Conservation (phyloP, 2,888 invertebrate genomes). For the Clunio marinus region DNA sequence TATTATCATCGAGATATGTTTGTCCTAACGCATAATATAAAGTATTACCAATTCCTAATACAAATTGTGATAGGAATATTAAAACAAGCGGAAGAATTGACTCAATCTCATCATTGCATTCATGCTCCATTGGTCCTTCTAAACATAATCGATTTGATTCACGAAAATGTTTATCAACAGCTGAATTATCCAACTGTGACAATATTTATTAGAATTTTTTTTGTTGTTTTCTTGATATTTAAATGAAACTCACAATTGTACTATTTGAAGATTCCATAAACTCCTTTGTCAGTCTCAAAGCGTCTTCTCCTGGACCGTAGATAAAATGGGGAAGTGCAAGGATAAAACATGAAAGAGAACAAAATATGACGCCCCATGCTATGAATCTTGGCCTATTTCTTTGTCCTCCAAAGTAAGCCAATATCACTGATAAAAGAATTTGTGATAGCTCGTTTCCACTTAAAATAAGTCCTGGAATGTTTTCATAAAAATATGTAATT, state of each 20-base stretch:
- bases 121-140: constrained; percentile 44
- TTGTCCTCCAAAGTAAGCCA: constrained; percentile 63
- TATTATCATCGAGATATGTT: constrained; percentile 66
- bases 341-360: constrained; percentile 59
- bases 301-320: constrained; percentile 58
- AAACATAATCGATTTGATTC: constrained; percentile 42
- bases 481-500: not conserved
- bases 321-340: constrained; percentile 59
- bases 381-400: constrained; percentile 65
- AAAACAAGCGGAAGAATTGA: constrained; percentile 57
- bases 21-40: constrained; percentile 63
- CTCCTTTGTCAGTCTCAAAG: constrained; percentile 49
- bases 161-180: constrained; percentile 5
- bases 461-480: constrained; percentile 57
- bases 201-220: not conserved
- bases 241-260: not conserved
- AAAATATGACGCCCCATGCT: constrained; percentile 60
- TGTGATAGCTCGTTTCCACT: constrained; percentile 68
- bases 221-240: not conserved
- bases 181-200: constrained; percentile 12
- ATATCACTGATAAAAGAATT: constrained; percentile 58
- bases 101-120: constrained; percentile 52
- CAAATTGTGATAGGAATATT: constrained; percentile 64
- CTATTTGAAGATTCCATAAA: constrained; percentile 42
- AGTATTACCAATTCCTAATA: constrained; percentile 64